Conservation (phyloP, 2,888 invertebrate species). For the Tineola bisselliella region DNA sequence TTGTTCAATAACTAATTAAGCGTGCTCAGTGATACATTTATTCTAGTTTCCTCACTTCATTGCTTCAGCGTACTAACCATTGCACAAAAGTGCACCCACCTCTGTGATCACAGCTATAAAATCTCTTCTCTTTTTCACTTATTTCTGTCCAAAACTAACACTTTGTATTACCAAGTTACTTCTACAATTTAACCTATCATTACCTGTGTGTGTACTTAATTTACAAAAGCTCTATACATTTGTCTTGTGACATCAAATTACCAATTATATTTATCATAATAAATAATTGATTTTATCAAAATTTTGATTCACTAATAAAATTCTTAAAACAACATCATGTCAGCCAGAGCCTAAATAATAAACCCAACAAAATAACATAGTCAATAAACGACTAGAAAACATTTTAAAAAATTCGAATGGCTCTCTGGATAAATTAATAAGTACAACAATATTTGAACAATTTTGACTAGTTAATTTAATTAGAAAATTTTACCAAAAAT, state of each 20-base stretch:
- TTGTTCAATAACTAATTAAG: constrained; percentile 24
- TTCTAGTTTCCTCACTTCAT: constrained; percentile 18
- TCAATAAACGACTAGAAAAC: constrained; percentile 13
- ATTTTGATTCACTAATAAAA: neutral
- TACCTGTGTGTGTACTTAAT: constrained; percentile 62
- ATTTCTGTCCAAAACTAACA: constrained; percentile 24
- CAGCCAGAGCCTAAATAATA: constrained; percentile 45
- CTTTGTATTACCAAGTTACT: constrained; percentile 29
- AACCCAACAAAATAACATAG: constrained; percentile 22
- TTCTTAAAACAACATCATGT: constrained; percentile 14
- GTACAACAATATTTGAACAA: constrained; percentile 32
- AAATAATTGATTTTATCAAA: constrained; percentile 65
- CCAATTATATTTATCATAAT: constrained; percentile 30
- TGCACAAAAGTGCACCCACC: constrained; percentile 58
- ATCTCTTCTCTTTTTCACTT: constrained; percentile 51
- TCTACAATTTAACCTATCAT: constrained; percentile 52
- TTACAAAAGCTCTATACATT: constrained; percentile 66
- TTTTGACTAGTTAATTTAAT: constrained; percentile 56
- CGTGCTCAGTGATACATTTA: constrained; percentile 29
- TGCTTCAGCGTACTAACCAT: constrained; percentile 2
- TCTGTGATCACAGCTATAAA: constrained; percentile 63
- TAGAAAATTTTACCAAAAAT: constrained; percentile 22
- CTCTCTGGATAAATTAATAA: constrained; percentile 29
- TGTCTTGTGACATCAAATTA: constrained; percentile 36
- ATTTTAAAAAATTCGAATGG: constrained; percentile 21